Percentiles rank a stretch among this genome's conserved stretches.
These are phyloP conservation scores for Pseudocheirus occidentalis DNA, from an alignment of 2,797 vertebrate species.

Conservation along the genomic window DNA sequence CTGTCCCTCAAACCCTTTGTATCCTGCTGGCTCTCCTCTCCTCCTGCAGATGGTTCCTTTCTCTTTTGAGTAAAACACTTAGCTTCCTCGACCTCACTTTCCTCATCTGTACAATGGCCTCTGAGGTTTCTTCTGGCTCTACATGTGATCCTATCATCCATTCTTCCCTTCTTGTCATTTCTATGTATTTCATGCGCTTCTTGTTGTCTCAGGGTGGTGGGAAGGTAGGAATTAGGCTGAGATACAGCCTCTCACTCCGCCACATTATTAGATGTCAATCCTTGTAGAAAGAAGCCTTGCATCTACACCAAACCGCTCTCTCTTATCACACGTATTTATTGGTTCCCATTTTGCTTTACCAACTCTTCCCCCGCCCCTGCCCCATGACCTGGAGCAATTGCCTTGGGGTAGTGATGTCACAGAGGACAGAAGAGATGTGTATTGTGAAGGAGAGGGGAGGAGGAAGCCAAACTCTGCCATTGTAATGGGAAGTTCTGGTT, in stretches of 20 bases:
- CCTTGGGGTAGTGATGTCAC: constrained; percentile 63
- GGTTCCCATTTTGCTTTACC: constrained; percentile 66
- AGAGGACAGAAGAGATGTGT: constrained; percentile 11
- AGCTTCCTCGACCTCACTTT: not conserved
- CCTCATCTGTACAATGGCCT: not conserved
- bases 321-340: constrained; percentile 45
- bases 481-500: constrained; percentile 83
- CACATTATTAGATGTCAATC: not conserved
- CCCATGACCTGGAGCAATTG: constrained; percentile 78
- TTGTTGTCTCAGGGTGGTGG: not conserved
- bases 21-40: not conserved
- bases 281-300: not conserved
- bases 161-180: not conserved
- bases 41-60: not conserved
- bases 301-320: not conserved
- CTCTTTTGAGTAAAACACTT: not conserved
- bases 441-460: not conserved
- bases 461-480: constrained; percentile 75
- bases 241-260: not conserved
- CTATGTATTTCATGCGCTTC: not conserved
- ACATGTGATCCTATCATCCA: not conserved
- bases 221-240: not conserved
- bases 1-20: not conserved
- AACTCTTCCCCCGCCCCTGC: constrained; percentile 40
- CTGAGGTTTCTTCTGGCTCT: not conserved